phyloP scores from a whole-genome alignment of 2,113 vertebrate species.

The Cheilinus undulatus region DNA sequence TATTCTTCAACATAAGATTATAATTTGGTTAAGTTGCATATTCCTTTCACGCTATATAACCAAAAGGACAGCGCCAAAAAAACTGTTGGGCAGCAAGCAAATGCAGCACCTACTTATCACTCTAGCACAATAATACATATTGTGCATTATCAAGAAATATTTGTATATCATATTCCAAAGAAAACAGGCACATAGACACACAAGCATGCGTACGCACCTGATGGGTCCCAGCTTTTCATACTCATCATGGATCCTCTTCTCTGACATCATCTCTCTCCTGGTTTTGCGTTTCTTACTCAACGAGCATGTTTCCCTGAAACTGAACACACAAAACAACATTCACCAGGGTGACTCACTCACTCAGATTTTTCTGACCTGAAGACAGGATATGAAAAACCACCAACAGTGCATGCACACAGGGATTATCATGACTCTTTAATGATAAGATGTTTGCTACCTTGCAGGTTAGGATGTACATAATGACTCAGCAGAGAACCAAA shows the following conservation, averaged over 20 bases:
- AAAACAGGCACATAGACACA: neutral
- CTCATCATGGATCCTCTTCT: slow-evolving; percentile 94
- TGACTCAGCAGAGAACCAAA: slow-evolving; percentile 55
- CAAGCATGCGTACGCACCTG: slow-evolving; percentile 79
- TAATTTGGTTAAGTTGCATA: too few relatives aligned
- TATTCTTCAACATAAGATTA: too few relatives aligned
- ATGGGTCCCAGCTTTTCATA: slow-evolving; percentile 93
- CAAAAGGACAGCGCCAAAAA: too few relatives aligned
- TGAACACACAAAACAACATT: slow-evolving; percentile 65
- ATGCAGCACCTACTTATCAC: too few relatives aligned
- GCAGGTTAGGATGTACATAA: neutral
- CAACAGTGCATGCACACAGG: neutral
- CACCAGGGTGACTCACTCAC: neutral
- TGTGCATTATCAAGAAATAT: too few relatives aligned
- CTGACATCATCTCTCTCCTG: slow-evolving; percentile 92
- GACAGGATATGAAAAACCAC: neutral
- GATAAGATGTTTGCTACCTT: slow-evolving; percentile 22
- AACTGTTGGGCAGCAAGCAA: too few relatives aligned
- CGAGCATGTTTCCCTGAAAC: slow-evolving; percentile 98
- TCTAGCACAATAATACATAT: too few relatives aligned
- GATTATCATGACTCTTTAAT: slow-evolving; percentile 52
- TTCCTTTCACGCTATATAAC: too few relatives aligned
- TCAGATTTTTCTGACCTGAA: neutral
- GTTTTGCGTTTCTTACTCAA: slow-evolving; percentile 97
- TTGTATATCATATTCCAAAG: too few relatives aligned